Base-by-base conservation (phyloP, 2,888 invertebrate genomes). In the Anodontia alba region DNA sequence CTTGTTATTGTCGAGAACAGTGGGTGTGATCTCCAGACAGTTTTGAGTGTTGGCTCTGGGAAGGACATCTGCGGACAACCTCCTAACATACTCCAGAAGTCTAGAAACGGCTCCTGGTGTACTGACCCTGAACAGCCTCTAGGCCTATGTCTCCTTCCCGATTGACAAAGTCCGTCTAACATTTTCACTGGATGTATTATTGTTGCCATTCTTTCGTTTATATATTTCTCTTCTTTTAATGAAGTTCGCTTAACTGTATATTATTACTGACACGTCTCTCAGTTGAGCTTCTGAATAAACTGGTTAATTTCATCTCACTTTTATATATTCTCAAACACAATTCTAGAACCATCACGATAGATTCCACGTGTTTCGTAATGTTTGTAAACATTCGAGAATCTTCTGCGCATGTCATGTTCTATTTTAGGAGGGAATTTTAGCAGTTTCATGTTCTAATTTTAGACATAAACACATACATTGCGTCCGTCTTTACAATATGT, bases 341-440 rank as follows among this genome's bases (percentile, higher is more conserved):
- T 54, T 54, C 54, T 54, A 23, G 54, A 54, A 54, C 15, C 23
- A 54, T 54, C 54, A 2, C 1, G 29, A 26, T 26, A 5, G 8
- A 29, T 5, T 29, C 54, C 54, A 54, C 54, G 54, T 54, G 54
- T 54, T 54, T 54, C 29, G 54, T 33, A 17, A 33, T 62, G 33
- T 62, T 62, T 20, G 33, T 33, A 31, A 62, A 62, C 62, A 62
- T 33, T 62, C 62, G 31, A 33, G 62, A 62, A 62, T 20, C 20
- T 62, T 62, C 62, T 62, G 62, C 62, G 62, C 62, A 62, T 62
- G 62, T 33, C 62, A 62, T 62, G 62, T 31, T 33, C 62, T 62
- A 54, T 54, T 54, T 54, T 54, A 54, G 23, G n/a, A 26, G 54
- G 54, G 54, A 54, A 54, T 54, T 54, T 54, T 54, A 26, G 26